Percentiles rank a stretch among this genome's conserved stretches.
phyloP scores from a whole-genome alignment of 2,797 vertebrate species.

The Rhinoraja longicauda region DNA sequence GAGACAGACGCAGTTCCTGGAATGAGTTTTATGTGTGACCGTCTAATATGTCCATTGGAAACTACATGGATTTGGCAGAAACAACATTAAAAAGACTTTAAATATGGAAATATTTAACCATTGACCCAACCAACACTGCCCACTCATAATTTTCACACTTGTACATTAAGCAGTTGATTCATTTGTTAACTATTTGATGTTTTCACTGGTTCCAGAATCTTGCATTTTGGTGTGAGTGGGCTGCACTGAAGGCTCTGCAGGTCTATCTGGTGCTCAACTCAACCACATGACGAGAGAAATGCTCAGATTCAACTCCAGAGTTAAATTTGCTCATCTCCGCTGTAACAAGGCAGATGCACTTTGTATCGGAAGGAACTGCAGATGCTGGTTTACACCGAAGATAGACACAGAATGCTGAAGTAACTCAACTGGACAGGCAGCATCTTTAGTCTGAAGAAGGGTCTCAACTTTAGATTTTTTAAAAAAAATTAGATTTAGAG shows the following conservation, averaged over 20 bases:
- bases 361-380: too few species aligned
- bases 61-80: constrained; percentile 12
- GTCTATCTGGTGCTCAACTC: constrained; percentile 2
- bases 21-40: neutral
- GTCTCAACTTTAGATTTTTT: too few species aligned
- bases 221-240: neutral
- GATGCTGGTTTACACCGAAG: too few species aligned
- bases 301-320: neutral
- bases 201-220: neutral
- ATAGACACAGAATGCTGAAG: too few species aligned
- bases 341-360: neutral
- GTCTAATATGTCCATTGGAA: neutral
- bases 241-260: constrained; percentile 7
- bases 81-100: neutral
- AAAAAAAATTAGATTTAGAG: too few species aligned
- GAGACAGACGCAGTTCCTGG: neutral
- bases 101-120: constrained; percentile 30
- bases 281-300: neutral
- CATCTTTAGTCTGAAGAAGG: too few species aligned
- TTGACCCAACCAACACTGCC: constrained; percentile 17
- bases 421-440: too few species aligned
- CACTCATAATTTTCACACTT: constrained; percentile 16
- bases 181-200: constrained; percentile 34
- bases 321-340: neutral
- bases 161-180: constrained; percentile 27